Conservation (phyloP, 2,888 invertebrate species). For the Fragum fragum region DNA sequence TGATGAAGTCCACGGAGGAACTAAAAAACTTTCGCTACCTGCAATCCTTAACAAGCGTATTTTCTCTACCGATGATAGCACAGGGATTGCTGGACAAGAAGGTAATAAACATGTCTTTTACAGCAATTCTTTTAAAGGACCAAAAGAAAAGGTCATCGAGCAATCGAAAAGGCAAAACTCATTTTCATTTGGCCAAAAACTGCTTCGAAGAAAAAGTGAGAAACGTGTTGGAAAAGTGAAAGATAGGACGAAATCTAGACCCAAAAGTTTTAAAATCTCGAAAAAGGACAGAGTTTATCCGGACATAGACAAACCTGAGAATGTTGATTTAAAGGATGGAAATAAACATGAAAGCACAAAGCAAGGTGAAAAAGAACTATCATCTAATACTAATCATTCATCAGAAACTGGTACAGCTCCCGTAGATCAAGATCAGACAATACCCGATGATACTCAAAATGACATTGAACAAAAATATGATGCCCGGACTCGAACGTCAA, state of each 20-base stretch:
- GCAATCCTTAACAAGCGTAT: not conserved
- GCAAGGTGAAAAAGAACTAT: not conserved
- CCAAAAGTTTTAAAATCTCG: conserved; percentile 7
- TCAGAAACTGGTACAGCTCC: not conserved
- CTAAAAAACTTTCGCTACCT: not conserved
- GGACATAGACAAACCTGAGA: not conserved
- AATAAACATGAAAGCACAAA: not conserved
- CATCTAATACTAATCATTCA: not conserved
- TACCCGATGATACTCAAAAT: not conserved
- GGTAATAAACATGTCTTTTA: not conserved
- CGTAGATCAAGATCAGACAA: not conserved
- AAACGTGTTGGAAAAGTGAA: not conserved
- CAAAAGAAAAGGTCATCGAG: not conserved
- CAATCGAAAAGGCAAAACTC: conserved; percentile 6
- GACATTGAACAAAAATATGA: not conserved
- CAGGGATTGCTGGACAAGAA: no score
- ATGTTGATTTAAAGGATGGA: not conserved
- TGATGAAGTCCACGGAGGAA: not conserved
- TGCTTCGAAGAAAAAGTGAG: not conserved
- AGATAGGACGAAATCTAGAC: not conserved
- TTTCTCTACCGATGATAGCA: not conserved
- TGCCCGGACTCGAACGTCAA: conserved; percentile 4
- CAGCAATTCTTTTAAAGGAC: conserved; percentile 13
- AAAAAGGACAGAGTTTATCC: not conserved
- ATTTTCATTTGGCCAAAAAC: conserved; percentile 22